A percentile compares a stretch with the other conserved stretches of the same genome.
phyloP scores from a whole-genome alignment of 1,140 invertebrate genomes.

The Drosophila novamexicana region DNA sequence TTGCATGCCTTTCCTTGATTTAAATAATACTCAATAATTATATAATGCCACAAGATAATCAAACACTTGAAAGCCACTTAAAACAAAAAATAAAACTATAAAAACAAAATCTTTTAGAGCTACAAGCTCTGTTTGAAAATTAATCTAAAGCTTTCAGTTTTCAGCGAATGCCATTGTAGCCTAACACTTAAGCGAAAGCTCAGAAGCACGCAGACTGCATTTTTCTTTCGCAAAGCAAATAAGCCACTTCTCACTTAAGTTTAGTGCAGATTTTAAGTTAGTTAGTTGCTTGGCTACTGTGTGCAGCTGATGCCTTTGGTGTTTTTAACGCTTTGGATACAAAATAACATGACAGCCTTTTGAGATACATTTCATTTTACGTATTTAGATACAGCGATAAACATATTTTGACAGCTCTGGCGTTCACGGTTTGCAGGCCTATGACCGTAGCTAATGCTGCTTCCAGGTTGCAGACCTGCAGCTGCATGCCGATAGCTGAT shows the following conservation, averaged over 20 bases:
- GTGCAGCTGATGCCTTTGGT: slow-evolving; percentile 4
- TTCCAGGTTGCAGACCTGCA: slow-evolving; percentile 46
- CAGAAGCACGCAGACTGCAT: neutral
- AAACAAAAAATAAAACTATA: no score
- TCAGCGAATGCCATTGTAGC: neutral
- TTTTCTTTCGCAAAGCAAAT: neutral
- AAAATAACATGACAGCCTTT: slow-evolving; percentile 34
- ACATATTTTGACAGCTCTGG: slow-evolving; percentile 41
- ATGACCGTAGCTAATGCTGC: slow-evolving; percentile 9
- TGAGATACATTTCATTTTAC: slow-evolving; percentile 39
- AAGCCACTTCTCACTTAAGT: neutral
- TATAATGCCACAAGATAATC: no score
- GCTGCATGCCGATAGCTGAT: slow-evolving; percentile 41
- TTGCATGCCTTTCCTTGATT: no score
- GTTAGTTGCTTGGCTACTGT: slow-evolving; percentile 21
- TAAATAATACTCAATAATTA: no score
- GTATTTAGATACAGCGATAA: slow-evolving; percentile 39
- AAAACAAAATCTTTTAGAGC: no score
- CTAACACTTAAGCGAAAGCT: neutral
- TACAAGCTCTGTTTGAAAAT: no score
- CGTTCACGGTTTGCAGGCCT: neutral
- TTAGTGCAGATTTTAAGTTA: slow-evolving; percentile 2
- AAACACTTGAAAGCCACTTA: no score
- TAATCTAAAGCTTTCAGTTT: neutral
- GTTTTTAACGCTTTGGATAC: slow-evolving; percentile 12